Base-by-base conservation (phyloP, 92 coral and sea anemone genomes). In the Palythoa caribaeorum region DNA sequence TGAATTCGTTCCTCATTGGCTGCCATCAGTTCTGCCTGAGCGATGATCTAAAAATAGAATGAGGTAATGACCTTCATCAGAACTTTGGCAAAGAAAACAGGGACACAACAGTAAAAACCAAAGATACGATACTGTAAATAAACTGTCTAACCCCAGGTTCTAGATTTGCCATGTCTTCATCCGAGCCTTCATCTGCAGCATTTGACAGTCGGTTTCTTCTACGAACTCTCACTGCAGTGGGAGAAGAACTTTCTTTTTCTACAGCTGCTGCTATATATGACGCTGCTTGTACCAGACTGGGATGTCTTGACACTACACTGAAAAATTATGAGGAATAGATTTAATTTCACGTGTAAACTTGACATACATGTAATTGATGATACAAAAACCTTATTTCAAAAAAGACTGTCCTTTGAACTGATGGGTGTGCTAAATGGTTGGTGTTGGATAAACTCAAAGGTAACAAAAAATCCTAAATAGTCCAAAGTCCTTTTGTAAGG, bases 201-300 rank as follows among this genome's bases (percentile, higher is more conserved):
- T 86, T 62, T 71, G 83, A 76, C 73, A 21, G 72, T 7, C 53
- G 37, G 73, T 76, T 52, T 69, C 89, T 62, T 19, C 78, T 89
- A 20, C 20, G 72, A 79, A 13, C 90, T 90, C 57, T 87, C 76
- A 17, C 93, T 90, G 69, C 17, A 47, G 72, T 37, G 36, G 79
- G 38, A 21, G 90, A 60, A 8, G 87, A 59, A 38, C 93, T 92
- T 78, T 97, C 99, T 84, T 93, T 97, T 13, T 98, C 93, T 69
- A 96, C 89, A 2, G 98, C 99, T 38, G 98, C 98, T 9, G 99
- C 99, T 38, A 97, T 87, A 74, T 97, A 96, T 1, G 99, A 95
- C 12, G 99, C 99, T 62, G 99, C 99, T 88, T 97, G 98, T 13
- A 97, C 93, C 47, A 97, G 89, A 40, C 97, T 93, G 7, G 99